Evolutionary conservation across 2,797 vertebrate species (phyloP).

Genomic region (Dryobates pubescens): DNA sequence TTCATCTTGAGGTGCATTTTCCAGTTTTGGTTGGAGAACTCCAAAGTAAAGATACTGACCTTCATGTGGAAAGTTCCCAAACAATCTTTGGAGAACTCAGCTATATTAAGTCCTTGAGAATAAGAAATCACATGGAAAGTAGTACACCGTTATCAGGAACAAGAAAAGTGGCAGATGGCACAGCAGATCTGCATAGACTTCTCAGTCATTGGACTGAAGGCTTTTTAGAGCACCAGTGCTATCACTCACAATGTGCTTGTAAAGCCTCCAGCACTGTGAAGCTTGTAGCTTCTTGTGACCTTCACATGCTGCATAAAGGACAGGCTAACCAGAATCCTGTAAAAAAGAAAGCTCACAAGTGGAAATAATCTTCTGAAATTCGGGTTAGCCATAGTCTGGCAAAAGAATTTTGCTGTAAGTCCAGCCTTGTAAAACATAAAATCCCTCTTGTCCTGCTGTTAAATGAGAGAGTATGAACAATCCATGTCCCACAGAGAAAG

Average conservation of each 20-base stretch:
- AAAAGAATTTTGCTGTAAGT: not conserved
- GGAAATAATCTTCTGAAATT: slow-evolving; percentile 2
- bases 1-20: not conserved
- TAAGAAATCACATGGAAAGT: not conserved
- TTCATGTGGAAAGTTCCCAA: not conserved
- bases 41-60: not conserved
- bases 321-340: not conserved
- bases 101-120: not conserved
- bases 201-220: not conserved
- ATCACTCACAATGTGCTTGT: not conserved
- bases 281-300: not conserved
- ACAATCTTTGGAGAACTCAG: not conserved
- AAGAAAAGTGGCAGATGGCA: slow-evolving; percentile 6
- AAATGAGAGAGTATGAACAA: not conserved
- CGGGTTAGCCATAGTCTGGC: not conserved
- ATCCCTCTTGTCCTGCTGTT: not conserved
- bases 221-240: not conserved
- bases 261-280: not conserved
- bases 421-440: not conserved
- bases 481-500: not conserved
- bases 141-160: not conserved
- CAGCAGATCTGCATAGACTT: not conserved
- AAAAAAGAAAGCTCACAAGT: not conserved
- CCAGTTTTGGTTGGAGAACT: not conserved
- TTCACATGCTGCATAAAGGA: not conserved